Evolutionary conservation across 2,888 invertebrate genomes (phyloP), one percentile per base, ranked within the genome.

Genomic region (Dendrolimus houi): DNA sequence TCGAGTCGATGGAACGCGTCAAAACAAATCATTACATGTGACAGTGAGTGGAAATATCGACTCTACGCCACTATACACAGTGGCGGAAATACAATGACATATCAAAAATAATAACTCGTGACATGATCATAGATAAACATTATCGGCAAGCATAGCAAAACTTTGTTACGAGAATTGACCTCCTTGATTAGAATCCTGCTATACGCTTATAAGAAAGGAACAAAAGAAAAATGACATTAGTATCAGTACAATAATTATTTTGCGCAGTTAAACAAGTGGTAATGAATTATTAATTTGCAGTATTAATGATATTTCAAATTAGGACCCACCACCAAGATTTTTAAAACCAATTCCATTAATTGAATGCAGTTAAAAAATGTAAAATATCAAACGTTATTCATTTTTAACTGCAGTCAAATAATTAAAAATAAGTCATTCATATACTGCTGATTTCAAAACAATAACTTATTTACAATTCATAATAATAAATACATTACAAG

Each of bases 1-100:
- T 74, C 80, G 82, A 68, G 69, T 69, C 77, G 64, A 65, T 67
- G 64, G 61, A 71, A 77, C 77, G 74, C 83, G 77, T 74, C 70
- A 69, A 70, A 80, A 83, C 64, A 81, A 93, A 93, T 93, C 93
- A 93, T 92, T 93, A 93, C 93, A 93, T 93, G 93, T 93, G 93
- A 93, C 92, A 92, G 93, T 93, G 93, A 93, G 93, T 93, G 93
- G 92, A 79, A 75, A 75, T 74, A 76, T 76, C 68, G 73, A 76
- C 70, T 74, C 72, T 76, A 77, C 70, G 75, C 70, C 82, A 80
- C 77, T 69, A 64, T 61, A 62, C 59, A 71, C 65, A 72, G 79
- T 79, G 80, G 72, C 71, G 62, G 71, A 69, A 71, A 72, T 76
- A 81, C 73, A 77, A 77, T 80, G 76, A 74, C 52, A 74, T 77